Evolutionary conservation across 2,797 vertebrate species (phyloP), one percentile per base, ranked within the genome.

Genomic region (Rhinophrynus dorsalis): DNA sequence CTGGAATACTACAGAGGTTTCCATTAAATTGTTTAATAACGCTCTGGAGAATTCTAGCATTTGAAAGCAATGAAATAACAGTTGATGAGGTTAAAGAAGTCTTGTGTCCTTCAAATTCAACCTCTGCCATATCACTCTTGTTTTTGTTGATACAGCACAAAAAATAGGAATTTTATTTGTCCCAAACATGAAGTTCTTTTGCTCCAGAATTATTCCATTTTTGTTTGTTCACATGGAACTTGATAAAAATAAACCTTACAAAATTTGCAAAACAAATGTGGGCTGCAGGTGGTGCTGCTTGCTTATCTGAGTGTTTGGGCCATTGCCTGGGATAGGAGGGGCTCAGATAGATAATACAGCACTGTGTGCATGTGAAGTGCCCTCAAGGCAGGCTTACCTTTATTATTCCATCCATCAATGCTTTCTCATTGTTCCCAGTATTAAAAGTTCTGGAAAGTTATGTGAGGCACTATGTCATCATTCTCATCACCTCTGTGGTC

Each of bases 201-300:
- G n/a, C n/a, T n/a, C n/a, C n/a, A n/a, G n/a, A n/a, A n/a, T n/a
- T n/a, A n/a, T n/a, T n/a, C n/a, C n/a, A n/a, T n/a, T n/a, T n/a
- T n/a, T n/a, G n/a, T n/a, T n/a, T n/a, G n/a, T n/a, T n/a, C n/a
- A n/a, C n/a, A n/a, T n/a, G n/a, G n/a, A n/a, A n/a, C n/a, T n/a
- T n/a, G n/a, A n/a, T n/a, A n/a, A n/a, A n/a, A n/a, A n/a, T n/a
- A n/a, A n/a, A n/a, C n/a, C n/a, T n/a, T n/a, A n/a, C n/a, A n/a
- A n/a, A n/a, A n/a, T n/a, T n/a, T n/a, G n/a, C n/a, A n/a, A n/a
- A n/a, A n/a, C n/a, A n/a, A 10, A 35, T 15, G 18, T 33, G n/a
- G 15, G 23, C 68, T 71, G 68, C 45, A 71, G 68, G 32, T 50
- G 68, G 68, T 55, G 32, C 68, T 71, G 50, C 42, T 40, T 15